These are phyloP conservation scores for Phalacrocorax carbo DNA, from an alignment of 2,113 vertebrate species.

Conservation along the genomic window DNA sequence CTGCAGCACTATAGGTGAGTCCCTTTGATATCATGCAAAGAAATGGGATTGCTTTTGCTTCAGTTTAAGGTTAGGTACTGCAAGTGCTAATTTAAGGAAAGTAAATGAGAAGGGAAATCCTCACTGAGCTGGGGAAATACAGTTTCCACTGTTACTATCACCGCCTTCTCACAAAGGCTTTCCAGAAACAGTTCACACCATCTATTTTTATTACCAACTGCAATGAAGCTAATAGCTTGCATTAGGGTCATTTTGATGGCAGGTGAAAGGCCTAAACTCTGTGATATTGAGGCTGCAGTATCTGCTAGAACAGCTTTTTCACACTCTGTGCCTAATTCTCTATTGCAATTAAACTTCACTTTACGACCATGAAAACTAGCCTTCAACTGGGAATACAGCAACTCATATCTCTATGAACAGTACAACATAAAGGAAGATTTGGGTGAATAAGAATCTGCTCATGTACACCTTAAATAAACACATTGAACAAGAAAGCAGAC, in stretches of 20 bases:
- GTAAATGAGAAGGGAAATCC: not conserved
- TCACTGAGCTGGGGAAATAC: not conserved
- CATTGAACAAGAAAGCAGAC: not conserved
- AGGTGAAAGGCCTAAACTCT: not conserved
- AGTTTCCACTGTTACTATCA: not conserved
- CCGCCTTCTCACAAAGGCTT: not conserved
- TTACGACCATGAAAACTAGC: not conserved
- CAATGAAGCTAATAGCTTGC: not conserved
- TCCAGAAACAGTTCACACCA: not conserved
- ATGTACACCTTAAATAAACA: not conserved
- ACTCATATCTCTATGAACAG: not conserved
- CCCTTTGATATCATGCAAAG: not conserved
- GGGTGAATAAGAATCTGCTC: not conserved
- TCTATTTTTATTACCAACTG: constrained; percentile 14
- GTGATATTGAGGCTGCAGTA: not conserved
- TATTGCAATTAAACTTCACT: not conserved
- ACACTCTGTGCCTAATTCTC: not conserved
- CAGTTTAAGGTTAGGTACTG: not conserved
- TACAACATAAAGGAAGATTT: not conserved
- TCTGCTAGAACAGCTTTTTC: not conserved
- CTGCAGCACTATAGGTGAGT: not conserved
- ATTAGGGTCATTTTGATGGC: not conserved
- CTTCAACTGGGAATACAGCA: not conserved
- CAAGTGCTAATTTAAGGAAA: not conserved
- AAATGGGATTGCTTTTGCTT: not conserved